These are phyloP conservation scores for Cassiopea xamachana DNA, from an alignment of 30 jellyfish, hydroid and myxozoan genomes.

Conservation along the genomic window DNA sequence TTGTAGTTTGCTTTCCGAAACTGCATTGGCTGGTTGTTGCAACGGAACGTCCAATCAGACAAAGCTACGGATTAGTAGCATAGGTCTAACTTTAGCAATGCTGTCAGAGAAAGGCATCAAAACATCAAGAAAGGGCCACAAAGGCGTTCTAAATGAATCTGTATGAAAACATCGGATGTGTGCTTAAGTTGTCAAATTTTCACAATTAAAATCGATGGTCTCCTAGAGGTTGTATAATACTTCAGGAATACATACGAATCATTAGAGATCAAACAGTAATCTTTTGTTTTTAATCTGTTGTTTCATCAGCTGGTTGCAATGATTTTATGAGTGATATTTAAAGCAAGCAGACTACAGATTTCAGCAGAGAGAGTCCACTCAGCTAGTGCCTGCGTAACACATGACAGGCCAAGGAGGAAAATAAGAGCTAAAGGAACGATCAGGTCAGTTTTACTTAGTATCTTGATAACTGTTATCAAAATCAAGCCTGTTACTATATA, in stretches of 20 bases:
- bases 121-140: background rate
- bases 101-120: background rate
- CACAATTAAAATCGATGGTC: conserved; percentile 52
- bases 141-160: conserved; percentile 30
- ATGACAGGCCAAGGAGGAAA: background rate
- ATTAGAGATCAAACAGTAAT: conserved; percentile 25
- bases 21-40: background rate
- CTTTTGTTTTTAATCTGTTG: conserved; percentile 3
- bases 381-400: background rate
- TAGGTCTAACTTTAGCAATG: background rate
- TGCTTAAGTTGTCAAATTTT: conserved; percentile 23
- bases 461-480: too few species aligned
- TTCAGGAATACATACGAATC: conserved; percentile 39
- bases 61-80: background rate
- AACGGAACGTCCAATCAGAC: conserved; percentile 1
- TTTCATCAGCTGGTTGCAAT: conserved; percentile 70
- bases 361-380: background rate
- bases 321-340: conserved; percentile 51
- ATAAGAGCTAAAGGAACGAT: background rate
- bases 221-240: conserved; percentile 25
- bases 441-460: too few species aligned
- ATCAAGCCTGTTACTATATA: too few species aligned
- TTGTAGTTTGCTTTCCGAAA: background rate
- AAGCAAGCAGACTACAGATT: conserved; percentile 34
- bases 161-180: conserved; percentile 44